Percentiles rank a stretch among this genome's conserved stretches.
These are phyloP conservation scores for Petrolisthes cinctipes DNA, from an alignment of 2,888 invertebrate genomes.

Conservation along the genomic window DNA sequence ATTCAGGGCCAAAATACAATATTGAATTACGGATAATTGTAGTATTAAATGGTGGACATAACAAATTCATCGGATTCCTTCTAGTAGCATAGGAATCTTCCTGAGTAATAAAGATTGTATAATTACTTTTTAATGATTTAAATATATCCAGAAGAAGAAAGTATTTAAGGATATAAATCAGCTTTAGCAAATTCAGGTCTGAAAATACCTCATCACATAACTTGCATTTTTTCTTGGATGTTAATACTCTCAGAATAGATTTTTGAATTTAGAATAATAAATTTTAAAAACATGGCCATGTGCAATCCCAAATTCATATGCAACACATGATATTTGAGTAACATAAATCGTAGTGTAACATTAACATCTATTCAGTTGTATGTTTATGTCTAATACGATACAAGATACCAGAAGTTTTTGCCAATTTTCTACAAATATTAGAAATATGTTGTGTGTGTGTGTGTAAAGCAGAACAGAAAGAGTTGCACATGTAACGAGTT, in stretches of 20 bases:
- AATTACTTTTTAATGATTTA: not conserved
- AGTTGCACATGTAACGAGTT: not conserved
- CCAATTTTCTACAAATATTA: not conserved
- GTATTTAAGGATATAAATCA: not conserved
- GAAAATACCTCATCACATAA: not conserved
- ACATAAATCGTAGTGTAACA: not conserved
- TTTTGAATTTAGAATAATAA: not conserved
- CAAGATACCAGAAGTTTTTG: not conserved
- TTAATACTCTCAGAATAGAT: not conserved
- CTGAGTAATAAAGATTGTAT: not conserved
- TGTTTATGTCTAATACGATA: not conserved
- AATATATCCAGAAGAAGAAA: not conserved
- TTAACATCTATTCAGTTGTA: not conserved
- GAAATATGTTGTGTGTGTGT: not conserved
- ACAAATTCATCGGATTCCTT: not conserved
- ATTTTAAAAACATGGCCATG: not conserved
- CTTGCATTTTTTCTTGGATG: not conserved
- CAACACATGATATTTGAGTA: not conserved
- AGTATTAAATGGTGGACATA: not conserved
- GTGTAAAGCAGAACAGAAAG: not conserved
- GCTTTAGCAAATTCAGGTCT: not conserved
- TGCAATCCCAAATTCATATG: not conserved
- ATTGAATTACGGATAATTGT: not conserved
- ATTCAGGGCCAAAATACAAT: not conserved
- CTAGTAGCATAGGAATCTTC: not conserved